phyloP scores from a whole-genome alignment of 2,888 invertebrate genomes.

The Drosophila borealis region DNA sequence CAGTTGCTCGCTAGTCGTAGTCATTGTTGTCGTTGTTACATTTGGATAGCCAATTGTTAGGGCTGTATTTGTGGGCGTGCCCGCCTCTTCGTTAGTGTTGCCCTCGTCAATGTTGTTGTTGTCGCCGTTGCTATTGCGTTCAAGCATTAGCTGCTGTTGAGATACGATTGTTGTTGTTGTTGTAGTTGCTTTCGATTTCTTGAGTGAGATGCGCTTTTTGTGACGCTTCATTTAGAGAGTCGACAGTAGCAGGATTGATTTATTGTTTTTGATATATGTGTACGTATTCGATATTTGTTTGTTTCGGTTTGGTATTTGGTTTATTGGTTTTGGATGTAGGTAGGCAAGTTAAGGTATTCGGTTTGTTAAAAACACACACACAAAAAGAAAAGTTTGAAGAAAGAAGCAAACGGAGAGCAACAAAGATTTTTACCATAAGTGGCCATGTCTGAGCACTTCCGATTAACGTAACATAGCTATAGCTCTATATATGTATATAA shows the following conservation, averaged over 20 bases:
- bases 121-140: conserved; percentile 52
- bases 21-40: conserved; percentile 50
- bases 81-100: conserved; percentile 35
- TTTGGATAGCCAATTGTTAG: conserved; percentile 14
- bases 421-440: conserved; percentile 80
- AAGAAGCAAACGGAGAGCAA: conserved; percentile 79
- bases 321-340: conserved; percentile 37
- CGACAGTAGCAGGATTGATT: conserved; percentile 55
- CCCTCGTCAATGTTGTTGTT: conserved; percentile 40
- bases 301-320: conserved; percentile 39
- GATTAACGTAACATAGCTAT: conserved; percentile 65
- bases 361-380: conserved; percentile 51
- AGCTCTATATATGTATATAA: conserved; percentile 43
- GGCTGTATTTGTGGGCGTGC: conserved; percentile 54
- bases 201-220: conserved; percentile 82
- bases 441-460: conserved; percentile 64
- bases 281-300: conserved; percentile 19
- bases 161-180: conserved; percentile 78
- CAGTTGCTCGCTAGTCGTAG: conserved; percentile 66
- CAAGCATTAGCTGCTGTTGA: conserved; percentile 80
- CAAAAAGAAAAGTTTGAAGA: conserved; percentile 69
- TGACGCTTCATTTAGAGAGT: conserved; percentile 70
- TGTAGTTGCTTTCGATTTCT: conserved; percentile 77
- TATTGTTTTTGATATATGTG: conserved; percentile 28
- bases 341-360: conserved; percentile 56